Evolutionary conservation across 92 coral and sea anemone genomes (phyloP).

Genomic region (Muricea muricata): DNA sequence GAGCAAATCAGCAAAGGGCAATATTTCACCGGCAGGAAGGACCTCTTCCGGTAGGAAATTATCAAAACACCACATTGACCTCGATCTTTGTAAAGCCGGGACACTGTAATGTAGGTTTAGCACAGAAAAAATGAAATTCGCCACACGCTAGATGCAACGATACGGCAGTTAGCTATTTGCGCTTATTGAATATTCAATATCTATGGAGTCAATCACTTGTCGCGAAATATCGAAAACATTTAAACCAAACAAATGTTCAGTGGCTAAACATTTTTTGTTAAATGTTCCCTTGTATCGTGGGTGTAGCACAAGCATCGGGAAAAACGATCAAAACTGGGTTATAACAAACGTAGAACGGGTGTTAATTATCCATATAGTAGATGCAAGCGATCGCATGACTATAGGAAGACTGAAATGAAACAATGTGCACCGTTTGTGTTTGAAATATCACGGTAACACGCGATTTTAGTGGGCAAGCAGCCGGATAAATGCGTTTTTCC

Average conservation of each 20-base stretch:
- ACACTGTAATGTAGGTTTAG: neutral
- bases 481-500: neutral
- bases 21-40: conserved; percentile 53
- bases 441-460: neutral
- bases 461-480: conserved; percentile 18
- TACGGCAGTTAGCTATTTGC: conserved; percentile 1
- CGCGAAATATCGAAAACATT: neutral
- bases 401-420: neutral
- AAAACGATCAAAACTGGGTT: conserved; percentile 2
- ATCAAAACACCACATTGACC: conserved; percentile 48
- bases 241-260: conserved; percentile 17
- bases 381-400: conserved; percentile 30
- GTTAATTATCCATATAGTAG: conserved; percentile 19
- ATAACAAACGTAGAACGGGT: conserved; percentile 12
- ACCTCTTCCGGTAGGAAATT: conserved; percentile 39
- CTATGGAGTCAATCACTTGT: conserved; percentile 1
- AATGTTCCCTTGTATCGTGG: neutral
- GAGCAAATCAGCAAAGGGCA: conserved; percentile 40
- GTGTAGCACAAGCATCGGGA: neutral
- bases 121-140: neutral
- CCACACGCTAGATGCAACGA: conserved; percentile 6
- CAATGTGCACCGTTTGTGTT: conserved; percentile 6
- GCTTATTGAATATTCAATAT: conserved; percentile 40
- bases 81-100: neutral
- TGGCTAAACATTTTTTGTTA: neutral